Conservation (phyloP, 2,797 vertebrate genomes). For the Tachyglossus aculeatus region DNA sequence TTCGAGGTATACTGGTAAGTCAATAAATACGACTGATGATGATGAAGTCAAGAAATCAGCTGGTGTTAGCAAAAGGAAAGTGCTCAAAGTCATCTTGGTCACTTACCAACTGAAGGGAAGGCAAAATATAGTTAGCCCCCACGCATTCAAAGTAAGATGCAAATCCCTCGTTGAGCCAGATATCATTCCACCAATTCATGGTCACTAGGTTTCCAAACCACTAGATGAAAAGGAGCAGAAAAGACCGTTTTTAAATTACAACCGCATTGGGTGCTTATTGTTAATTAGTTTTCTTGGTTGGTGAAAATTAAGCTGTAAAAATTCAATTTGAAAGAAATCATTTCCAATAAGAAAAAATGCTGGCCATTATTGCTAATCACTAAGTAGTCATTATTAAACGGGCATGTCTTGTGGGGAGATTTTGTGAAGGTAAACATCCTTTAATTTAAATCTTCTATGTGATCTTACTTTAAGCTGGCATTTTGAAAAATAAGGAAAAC, state of each 20-base stretch:
- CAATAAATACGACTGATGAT: too few relatives aligned
- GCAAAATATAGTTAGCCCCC: slow-evolving; percentile 57
- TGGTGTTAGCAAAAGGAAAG: too few relatives aligned
- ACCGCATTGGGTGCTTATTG: not conserved
- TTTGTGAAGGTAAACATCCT: not conserved
- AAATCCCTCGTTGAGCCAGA: slow-evolving; percentile 82
- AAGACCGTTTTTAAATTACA: slow-evolving; percentile 11
- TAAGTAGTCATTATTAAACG: slow-evolving; percentile 11
- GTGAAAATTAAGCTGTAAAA: slow-evolving; percentile 22
- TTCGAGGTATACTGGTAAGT: too few relatives aligned
- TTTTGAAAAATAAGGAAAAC: not conserved
- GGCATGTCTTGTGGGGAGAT: not conserved
- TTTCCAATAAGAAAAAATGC: not conserved
- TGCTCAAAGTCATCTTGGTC: not conserved
- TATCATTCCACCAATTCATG: slow-evolving; percentile 81
- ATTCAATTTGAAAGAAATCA: not conserved
- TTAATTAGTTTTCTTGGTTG: not conserved
- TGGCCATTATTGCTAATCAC: not conserved
- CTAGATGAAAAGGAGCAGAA: slow-evolving; percentile 62
- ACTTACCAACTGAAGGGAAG: slow-evolving; percentile 68
- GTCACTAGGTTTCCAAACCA: slow-evolving; percentile 86
- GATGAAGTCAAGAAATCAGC: too few relatives aligned
- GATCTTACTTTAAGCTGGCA: slow-evolving; percentile 15
- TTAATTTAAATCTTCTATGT: not conserved
- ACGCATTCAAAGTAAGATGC: slow-evolving; percentile 75